Base-by-base conservation (phyloP, 1,140 invertebrate genomes). In the Papilio machaon region DNA sequence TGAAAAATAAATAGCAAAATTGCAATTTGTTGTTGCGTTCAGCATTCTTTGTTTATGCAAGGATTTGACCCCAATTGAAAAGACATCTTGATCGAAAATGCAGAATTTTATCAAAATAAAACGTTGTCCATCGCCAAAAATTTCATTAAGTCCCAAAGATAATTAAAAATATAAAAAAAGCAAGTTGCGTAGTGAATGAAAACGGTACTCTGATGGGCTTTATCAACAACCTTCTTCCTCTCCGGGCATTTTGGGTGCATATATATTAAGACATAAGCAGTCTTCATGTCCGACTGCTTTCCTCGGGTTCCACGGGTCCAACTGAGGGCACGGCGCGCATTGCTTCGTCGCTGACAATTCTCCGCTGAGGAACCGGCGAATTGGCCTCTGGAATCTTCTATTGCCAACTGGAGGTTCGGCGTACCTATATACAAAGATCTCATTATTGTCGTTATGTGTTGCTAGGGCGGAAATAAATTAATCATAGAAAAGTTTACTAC, bases 191-290 rank as follows among this genome's bases (percentile, higher is more conserved):
- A 64, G 5, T 73, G 4, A 46, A 73, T 38, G 43, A 46, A 73
- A 46, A 19, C 15, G 15, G 54, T 58, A 58, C n/a, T n/a, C n/a
- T 58, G 2, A 58, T 73, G 10, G 49, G 23, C 0, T 49, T 54
- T 15, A 17, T 67, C 43, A 38, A 19, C 38, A 46, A 92, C 93
- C 93, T 89, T 87, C 91, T 79, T 95, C 95, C 17, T 94, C 89
- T 76, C 95, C 95, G 0, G 96, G 96, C 82, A 96, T 94, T 81
- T 95, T 95, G 0, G 97, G 97, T 2, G 96, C 95, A 88, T 97
- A 98, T 15, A 98, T 94, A 87, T 98, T 98, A 17, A 98, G 94
- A 88, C 97, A 97, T 6, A 98, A 94, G 90, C 97, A 98, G 91
- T 98, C 97, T 89, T 98, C 97, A 52, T 93, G 95, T 30, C 96